phyloP scores from a whole-genome alignment of 2,113 vertebrate genomes.

The Datnioides undecimradiatus region DNA sequence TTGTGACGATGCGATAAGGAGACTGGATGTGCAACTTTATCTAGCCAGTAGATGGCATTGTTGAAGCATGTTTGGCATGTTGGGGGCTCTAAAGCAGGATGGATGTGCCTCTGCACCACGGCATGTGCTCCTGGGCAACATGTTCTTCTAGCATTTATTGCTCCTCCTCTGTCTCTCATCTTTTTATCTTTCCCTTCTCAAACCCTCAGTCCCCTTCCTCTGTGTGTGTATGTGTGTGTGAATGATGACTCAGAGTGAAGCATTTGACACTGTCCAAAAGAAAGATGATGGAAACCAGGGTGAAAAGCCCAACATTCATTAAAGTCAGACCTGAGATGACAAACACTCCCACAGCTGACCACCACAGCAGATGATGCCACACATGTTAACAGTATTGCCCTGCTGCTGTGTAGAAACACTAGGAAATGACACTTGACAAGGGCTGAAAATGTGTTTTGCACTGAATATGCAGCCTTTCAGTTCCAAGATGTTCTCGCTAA shows the following conservation, averaged over 20 bases:
- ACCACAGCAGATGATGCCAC: constrained; percentile 50
- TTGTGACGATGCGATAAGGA: background rate
- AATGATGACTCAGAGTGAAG: constrained; percentile 44
- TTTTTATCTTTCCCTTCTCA: constrained; percentile 45
- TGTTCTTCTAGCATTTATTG: constrained; percentile 51
- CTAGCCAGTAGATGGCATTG: constrained; percentile 74
- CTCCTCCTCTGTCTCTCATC: constrained; percentile 30
- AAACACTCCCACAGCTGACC: constrained; percentile 49
- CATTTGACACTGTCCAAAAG: constrained; percentile 66
- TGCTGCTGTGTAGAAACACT: constrained; percentile 33
- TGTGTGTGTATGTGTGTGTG: background rate
- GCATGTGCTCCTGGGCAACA: constrained; percentile 66
- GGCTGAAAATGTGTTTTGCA: constrained; percentile 50
- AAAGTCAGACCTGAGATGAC: constrained; percentile 65
- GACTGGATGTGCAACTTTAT: background rate
- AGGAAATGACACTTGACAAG: constrained; percentile 39
- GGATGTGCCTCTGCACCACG: constrained; percentile 53
- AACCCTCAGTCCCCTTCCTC: background rate
- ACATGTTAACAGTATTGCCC: constrained; percentile 46
- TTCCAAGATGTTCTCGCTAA: constrained; percentile 51
- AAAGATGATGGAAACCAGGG: constrained; percentile 68
- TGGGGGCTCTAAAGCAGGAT: background rate
- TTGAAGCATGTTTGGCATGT: constrained; percentile 52
- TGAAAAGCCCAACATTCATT: constrained; percentile 69
- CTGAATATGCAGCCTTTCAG: constrained; percentile 56